Evolutionary conservation across 2,888 invertebrate species (phyloP).

Genomic region (Halictus ligatus): DNA sequence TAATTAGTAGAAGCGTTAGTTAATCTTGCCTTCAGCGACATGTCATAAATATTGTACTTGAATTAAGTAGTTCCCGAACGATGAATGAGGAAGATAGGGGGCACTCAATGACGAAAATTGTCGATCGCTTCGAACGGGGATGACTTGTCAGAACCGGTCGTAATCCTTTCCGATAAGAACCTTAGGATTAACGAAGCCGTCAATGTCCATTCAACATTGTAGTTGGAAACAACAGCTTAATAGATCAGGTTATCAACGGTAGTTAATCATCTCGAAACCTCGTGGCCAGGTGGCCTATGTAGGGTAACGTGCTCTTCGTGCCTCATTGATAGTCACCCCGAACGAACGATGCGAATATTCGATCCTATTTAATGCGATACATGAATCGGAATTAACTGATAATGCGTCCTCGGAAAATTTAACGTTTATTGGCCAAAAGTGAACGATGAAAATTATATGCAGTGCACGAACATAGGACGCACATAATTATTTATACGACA

Average conservation of each 20-base stretch:
- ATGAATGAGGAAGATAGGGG: background rate
- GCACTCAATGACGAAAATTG: background rate
- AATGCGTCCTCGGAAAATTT: background rate
- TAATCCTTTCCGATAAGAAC: slow-evolving; percentile 23
- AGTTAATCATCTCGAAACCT: slow-evolving; percentile 63
- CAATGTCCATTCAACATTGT: slow-evolving; percentile 45
- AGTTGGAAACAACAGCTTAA: slow-evolving; percentile 64
- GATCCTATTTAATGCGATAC: slow-evolving; percentile 1
- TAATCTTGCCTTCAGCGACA: background rate
- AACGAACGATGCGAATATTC: slow-evolving; percentile 27
- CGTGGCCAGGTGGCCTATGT: slow-evolving; percentile 33
- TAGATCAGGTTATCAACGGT: slow-evolving; percentile 65
- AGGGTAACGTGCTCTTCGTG: slow-evolving; percentile 40
- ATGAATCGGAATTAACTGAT: slow-evolving; percentile 4
- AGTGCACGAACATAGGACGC: background rate
- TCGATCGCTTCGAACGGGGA: background rate
- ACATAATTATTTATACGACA: background rate
- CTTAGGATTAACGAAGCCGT: slow-evolving; percentile 19
- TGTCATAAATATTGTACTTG: background rate
- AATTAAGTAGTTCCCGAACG: background rate
- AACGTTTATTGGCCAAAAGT: background rate
- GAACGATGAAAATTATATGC: background rate
- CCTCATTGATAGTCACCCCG: slow-evolving; percentile 49
- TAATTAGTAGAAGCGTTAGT: too few relatives aligned
- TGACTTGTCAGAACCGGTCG: slow-evolving; percentile 13